Percentiles rank a stretch among this genome's conserved stretches.
These are phyloP conservation scores for Climacteris rufus DNA, from an alignment of 2,113 vertebrate species.

Conservation along the genomic window DNA sequence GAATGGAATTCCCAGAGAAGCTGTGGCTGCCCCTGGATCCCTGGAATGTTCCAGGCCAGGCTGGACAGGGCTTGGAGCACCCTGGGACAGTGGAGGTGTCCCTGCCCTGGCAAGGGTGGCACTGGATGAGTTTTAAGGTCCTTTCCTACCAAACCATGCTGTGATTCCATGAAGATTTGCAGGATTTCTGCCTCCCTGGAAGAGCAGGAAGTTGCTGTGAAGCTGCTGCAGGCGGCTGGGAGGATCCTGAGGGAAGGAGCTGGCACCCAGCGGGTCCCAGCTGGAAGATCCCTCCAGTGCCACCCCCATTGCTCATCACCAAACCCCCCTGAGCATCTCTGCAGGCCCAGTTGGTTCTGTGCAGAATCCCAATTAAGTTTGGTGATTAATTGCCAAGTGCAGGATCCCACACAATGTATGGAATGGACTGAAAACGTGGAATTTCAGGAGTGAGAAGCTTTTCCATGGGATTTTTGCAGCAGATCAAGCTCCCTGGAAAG, in stretches of 20 bases:
- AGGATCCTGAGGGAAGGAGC: background rate
- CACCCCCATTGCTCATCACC: rapidly evolving
- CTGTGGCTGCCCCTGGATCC: background rate
- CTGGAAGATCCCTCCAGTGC: background rate
- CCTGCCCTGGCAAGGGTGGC: background rate
- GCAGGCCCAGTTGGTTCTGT: background rate
- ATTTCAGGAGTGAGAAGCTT: background rate
- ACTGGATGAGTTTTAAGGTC: background rate
- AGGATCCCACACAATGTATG: background rate
- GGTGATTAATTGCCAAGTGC: background rate
- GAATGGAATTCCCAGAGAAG: background rate
- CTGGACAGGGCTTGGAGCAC: rapidly evolving
- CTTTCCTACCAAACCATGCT: background rate
- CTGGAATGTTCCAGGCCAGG: background rate
- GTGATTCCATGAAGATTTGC: rapidly evolving
- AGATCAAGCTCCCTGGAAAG: background rate
- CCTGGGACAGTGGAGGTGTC: rapidly evolving
- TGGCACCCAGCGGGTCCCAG: rapidly evolving
- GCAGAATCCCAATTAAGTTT: background rate
- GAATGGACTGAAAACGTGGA: background rate
- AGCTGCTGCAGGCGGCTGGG: background rate
- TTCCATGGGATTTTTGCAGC: background rate
- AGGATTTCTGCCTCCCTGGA: background rate
- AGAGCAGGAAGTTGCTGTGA: background rate
- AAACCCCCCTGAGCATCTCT: background rate